Conservation (phyloP, 2,888 invertebrate species). For the Osmoderma eremita region DNA sequence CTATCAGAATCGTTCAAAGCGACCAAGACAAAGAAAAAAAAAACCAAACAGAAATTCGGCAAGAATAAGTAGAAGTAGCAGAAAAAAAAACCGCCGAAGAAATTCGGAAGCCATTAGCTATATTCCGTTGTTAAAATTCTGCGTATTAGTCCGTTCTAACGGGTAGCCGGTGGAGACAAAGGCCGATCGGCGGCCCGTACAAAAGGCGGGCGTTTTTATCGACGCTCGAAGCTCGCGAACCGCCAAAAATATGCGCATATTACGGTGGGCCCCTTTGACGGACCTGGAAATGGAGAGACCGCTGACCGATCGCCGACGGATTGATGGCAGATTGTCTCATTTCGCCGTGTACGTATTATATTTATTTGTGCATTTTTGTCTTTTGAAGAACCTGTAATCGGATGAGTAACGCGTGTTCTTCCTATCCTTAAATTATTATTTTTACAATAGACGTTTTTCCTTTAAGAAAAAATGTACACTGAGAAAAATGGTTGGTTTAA, state of each 20-base stretch:
- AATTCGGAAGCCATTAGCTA: slow-evolving; percentile 38
- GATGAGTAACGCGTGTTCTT: no score
- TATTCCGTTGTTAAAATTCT: slow-evolving; percentile 42
- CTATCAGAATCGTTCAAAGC: no score
- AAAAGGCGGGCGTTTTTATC: slow-evolving; percentile 59
- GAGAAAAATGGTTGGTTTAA: no score
- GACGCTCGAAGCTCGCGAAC: slow-evolving; percentile 41
- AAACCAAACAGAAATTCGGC: no score
- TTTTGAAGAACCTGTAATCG: no score
- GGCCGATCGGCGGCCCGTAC: slow-evolving; percentile 56
- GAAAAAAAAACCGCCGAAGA: not conserved
- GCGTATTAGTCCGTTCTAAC: slow-evolving; percentile 57
- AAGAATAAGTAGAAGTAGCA: no score
- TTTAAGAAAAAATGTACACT: no score
- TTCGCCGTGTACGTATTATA: not conserved
- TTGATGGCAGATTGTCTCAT: slow-evolving; percentile 32
- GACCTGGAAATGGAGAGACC: not conserved
- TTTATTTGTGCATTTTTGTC: no score
- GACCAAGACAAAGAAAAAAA: no score
- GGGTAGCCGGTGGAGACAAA: slow-evolving; percentile 58
- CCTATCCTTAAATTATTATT: no score
- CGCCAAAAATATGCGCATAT: slow-evolving; percentile 37
- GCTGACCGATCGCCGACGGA: slow-evolving; percentile 8
- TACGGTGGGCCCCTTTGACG: slow-evolving; percentile 12
- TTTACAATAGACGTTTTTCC: no score